phyloP scores from a whole-genome alignment of 2,113 vertebrate species.

The Gila orcuttii region DNA sequence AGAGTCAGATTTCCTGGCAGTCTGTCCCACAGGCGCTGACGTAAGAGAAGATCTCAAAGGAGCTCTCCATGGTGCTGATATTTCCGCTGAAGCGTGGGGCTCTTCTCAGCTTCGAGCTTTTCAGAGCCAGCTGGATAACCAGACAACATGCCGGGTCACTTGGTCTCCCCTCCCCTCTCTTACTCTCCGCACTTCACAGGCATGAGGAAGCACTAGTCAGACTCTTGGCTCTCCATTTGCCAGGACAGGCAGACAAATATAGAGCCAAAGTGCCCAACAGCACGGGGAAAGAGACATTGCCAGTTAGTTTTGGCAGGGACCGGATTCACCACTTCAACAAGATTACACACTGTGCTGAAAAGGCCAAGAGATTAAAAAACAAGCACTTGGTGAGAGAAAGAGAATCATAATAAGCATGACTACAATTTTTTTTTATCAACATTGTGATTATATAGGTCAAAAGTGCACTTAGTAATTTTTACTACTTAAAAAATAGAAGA shows the following conservation, averaged over 20 bases:
- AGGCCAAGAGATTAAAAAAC: slow-evolving; percentile 48
- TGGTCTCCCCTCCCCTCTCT: background rate
- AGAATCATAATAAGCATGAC: slow-evolving; percentile 12
- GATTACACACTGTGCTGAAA: slow-evolving; percentile 45
- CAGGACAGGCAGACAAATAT: slow-evolving; percentile 28
- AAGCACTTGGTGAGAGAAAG: slow-evolving; percentile 7
- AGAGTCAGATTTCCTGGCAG: slow-evolving; percentile 2
- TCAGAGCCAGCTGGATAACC: slow-evolving; percentile 31
- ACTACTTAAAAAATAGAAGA: background rate
- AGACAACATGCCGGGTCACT: slow-evolving; percentile 7
- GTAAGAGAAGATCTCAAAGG: slow-evolving; percentile 19
- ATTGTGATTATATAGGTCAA: slow-evolving; percentile 7
- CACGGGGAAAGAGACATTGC: slow-evolving; percentile 11
- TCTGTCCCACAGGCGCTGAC: background rate
- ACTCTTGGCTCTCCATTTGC: background rate
- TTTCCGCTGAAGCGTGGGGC: slow-evolving; percentile 7
- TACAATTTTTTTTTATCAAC: background rate
- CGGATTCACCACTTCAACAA: slow-evolving; percentile 46
- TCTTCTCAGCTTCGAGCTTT: background rate
- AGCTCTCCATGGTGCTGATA: slow-evolving; percentile 46
- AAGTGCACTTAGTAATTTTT: slow-evolving; percentile 4
- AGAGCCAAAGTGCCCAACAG: slow-evolving; percentile 8
- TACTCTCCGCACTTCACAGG: slow-evolving; percentile 15
- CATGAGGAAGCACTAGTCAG: slow-evolving; percentile 26
- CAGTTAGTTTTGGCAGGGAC: slow-evolving; percentile 36